Evolutionary conservation across 2,113 vertebrate species (phyloP).

Genomic region (Carassius auratus): DNA sequence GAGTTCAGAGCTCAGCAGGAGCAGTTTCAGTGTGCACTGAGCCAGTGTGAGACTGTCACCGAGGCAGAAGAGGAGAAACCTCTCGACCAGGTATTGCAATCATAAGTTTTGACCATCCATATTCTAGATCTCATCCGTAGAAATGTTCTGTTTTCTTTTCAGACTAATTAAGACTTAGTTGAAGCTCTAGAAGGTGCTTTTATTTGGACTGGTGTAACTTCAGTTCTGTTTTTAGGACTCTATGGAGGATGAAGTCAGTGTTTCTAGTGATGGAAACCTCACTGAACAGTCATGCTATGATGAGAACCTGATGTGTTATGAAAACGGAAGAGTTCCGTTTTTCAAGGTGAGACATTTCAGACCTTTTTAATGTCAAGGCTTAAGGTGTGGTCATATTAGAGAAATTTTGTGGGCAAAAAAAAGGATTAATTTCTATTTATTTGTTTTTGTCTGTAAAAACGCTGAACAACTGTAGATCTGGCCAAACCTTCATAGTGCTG

Average conservation of each 20-base stretch:
- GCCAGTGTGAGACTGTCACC: conserved; percentile 48
- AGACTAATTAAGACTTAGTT: too few relatives aligned
- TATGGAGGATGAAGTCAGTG: conserved; percentile 74
- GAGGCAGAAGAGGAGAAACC: conserved; percentile 64
- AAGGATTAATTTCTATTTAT: too few relatives aligned
- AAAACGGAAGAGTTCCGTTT: conserved; percentile 83
- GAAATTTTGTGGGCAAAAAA: neutral
- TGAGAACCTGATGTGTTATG: conserved; percentile 75
- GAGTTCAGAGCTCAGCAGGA: conserved; percentile 76
- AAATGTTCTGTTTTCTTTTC: neutral
- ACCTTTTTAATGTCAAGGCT: neutral
- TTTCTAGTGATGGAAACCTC: conserved; percentile 69
- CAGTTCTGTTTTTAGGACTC: conserved; percentile 67
- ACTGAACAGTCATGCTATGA: conserved; percentile 75
- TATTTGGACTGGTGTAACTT: neutral
- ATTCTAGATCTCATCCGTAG: too few relatives aligned
- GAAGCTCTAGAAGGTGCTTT: neutral
- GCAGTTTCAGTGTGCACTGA: conserved; percentile 64
- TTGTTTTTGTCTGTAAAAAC: neutral
- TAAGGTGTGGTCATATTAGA: neutral
- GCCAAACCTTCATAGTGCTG: too few relatives aligned
- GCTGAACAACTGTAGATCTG: neutral
- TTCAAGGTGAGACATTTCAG: conserved; percentile 83
- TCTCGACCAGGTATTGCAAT: conserved; percentile 69
- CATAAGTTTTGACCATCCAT: neutral